Conservation (phyloP, 1,140 invertebrate species). For the Neodiprion virginianus region DNA sequence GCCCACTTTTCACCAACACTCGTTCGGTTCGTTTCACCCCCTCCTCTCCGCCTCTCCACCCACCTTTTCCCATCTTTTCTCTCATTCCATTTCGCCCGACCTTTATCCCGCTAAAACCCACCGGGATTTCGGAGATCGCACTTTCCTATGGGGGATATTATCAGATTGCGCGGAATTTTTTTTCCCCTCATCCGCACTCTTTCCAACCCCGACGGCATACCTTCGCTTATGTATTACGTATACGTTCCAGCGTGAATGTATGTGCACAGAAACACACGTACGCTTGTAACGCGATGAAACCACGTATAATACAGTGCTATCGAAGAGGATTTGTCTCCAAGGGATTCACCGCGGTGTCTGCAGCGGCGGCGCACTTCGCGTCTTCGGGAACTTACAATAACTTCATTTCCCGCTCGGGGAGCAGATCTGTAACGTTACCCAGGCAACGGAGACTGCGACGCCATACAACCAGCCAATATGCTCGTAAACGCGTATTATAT, state of each 20-base stretch:
- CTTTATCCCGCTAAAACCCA: conserved; percentile 54
- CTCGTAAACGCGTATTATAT: too few species aligned
- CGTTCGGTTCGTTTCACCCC: conserved; percentile 22
- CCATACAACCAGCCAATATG: too few species aligned
- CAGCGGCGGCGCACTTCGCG: conserved; percentile 27
- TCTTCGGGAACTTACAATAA: too few species aligned
- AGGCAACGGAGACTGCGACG: too few species aligned
- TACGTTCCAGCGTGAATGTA: neutral
- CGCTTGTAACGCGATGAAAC: neutral
- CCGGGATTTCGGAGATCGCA: conserved; percentile 52
- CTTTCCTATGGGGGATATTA: conserved; percentile 51
- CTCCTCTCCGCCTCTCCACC: conserved; percentile 17
- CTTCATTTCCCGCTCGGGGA: too few species aligned
- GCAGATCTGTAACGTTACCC: too few species aligned
- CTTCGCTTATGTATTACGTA: neutral
- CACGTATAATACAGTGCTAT: too few species aligned
- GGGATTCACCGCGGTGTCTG: conserved; percentile 29
- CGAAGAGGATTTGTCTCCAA: too few species aligned
- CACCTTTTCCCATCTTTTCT: conserved; percentile 10
- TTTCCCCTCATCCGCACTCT: conserved; percentile 22
- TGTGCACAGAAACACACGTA: neutral
- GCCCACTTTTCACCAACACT: conserved; percentile 24
- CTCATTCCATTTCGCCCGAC: conserved; percentile 26
- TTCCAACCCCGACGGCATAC: neutral
- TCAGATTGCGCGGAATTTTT: conserved; percentile 54